Evolutionary conservation across 2,888 invertebrate species (phyloP).

Genomic region (Chelonus formosanus): DNA sequence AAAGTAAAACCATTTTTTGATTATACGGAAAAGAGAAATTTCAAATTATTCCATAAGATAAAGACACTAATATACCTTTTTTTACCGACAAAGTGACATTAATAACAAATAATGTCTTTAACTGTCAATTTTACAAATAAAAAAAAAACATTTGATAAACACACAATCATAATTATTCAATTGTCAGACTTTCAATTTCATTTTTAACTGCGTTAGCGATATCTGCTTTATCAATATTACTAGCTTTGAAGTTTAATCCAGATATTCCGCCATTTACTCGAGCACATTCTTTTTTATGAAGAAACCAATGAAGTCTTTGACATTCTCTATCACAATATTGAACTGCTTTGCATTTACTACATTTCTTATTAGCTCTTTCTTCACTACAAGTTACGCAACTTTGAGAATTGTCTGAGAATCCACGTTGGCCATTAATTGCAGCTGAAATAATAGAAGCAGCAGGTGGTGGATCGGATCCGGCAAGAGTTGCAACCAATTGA

Average conservation of each 20-base stretch:
- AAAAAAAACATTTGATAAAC: too few species aligned
- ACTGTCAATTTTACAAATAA: too few species aligned
- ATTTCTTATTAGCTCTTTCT: slow-evolving; percentile 90
- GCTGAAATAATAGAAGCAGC: slow-evolving; percentile 78
- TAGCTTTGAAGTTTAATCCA: slow-evolving; percentile 43
- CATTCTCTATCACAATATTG: slow-evolving; percentile 95
- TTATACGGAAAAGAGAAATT: too few species aligned
- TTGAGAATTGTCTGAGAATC: slow-evolving; percentile 74
- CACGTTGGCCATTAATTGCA: slow-evolving; percentile 88
- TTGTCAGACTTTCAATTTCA: slow-evolving; percentile 53
- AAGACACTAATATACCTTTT: too few species aligned
- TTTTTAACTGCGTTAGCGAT: slow-evolving; percentile 53
- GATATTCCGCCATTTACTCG: slow-evolving; percentile 65
- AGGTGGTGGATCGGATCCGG: slow-evolving; percentile 77
- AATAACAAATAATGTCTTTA: too few species aligned
- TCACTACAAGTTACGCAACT: slow-evolving; percentile 88
- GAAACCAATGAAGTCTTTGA: slow-evolving; percentile 92
- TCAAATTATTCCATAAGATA: too few species aligned
- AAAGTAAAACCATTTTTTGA: too few species aligned
- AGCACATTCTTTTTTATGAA: slow-evolving; percentile 87
- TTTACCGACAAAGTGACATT: too few species aligned
- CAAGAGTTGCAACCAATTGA: slow-evolving; percentile 82
- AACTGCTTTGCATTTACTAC: slow-evolving; percentile 92
- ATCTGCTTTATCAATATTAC: slow-evolving; percentile 54
- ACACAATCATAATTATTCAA: slow-evolving; percentile 45